Percentiles rank a stretch among this genome's conserved stretches.
phyloP scores from a whole-genome alignment of 37 sponge, comb jelly and placozoan species.

The Tethya wilhelma region DNA sequence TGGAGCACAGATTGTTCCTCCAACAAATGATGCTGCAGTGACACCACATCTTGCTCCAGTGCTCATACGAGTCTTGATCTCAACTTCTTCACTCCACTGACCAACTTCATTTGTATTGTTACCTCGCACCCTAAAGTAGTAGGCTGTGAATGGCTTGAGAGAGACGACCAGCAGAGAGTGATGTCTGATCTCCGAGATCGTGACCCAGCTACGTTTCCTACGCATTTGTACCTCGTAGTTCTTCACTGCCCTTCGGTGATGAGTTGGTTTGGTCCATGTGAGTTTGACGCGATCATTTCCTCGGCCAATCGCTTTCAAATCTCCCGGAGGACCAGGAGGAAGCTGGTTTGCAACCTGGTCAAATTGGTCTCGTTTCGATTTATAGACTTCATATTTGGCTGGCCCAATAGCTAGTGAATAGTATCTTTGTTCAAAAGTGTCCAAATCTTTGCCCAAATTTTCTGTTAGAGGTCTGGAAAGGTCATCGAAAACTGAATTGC shows the following conservation, averaged over 20 bases:
- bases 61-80: not conserved
- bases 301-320: conserved; percentile 1
- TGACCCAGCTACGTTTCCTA: too few species aligned
- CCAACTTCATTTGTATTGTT: not conserved
- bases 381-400: not conserved
- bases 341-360: not conserved
- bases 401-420: not conserved
- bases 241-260: conserved; percentile 3
- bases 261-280: not conserved
- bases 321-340: conserved; percentile 5
- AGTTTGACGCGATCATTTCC: conserved; percentile 10
- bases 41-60: not conserved
- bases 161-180: too few species aligned
- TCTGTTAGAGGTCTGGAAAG: not conserved
- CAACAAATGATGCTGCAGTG: not conserved
- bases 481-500: not conserved
- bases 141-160: not conserved
- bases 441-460: not conserved
- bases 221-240: not conserved
- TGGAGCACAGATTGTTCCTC: not conserved
- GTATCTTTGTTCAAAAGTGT: not conserved
- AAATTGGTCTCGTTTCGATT: not conserved
- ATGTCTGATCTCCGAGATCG: too few species aligned
- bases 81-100: not conserved
- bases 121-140: not conserved